These are phyloP conservation scores for Standfussiana lucernea DNA, from an alignment of 2,888 invertebrate species.

Conservation along the genomic window DNA sequence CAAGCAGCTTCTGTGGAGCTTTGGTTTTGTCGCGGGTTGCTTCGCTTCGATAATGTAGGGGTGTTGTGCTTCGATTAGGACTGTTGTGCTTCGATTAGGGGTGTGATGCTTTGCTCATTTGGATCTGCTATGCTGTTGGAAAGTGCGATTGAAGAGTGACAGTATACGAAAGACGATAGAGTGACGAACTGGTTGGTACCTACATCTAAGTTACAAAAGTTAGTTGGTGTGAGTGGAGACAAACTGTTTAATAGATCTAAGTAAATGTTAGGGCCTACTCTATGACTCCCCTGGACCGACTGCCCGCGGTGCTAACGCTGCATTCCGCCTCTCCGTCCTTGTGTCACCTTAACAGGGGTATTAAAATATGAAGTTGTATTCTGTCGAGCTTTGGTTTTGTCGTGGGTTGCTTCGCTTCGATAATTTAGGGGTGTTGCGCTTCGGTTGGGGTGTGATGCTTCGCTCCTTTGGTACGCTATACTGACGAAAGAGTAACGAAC, in stretches of 20 bases:
- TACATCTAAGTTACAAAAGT: not conserved
- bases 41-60: constrained; percentile 40
- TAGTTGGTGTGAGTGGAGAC: not conserved
- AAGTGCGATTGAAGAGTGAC: not conserved
- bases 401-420: constrained; percentile 51
- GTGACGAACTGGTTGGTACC: not conserved
- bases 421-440: not conserved
- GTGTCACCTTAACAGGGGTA: not conserved
- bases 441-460: not conserved
- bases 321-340: not conserved
- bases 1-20: constrained; percentile 39
- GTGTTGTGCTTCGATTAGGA: constrained; percentile 5
- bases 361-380: not conserved
- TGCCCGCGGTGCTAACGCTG: not conserved
- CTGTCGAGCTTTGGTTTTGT: constrained; percentile 48
- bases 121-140: not conserved
- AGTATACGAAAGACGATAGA: not conserved
- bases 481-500: not conserved
- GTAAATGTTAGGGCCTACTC: not conserved
- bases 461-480: not conserved
- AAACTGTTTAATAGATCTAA: not conserved
- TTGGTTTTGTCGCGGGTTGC: constrained; percentile 52
- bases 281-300: not conserved
- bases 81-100: constrained; percentile 31
- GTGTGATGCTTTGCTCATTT: constrained; percentile 8